Conservation (phyloP, 2,888 invertebrate species). For the Spisula solida region DNA sequence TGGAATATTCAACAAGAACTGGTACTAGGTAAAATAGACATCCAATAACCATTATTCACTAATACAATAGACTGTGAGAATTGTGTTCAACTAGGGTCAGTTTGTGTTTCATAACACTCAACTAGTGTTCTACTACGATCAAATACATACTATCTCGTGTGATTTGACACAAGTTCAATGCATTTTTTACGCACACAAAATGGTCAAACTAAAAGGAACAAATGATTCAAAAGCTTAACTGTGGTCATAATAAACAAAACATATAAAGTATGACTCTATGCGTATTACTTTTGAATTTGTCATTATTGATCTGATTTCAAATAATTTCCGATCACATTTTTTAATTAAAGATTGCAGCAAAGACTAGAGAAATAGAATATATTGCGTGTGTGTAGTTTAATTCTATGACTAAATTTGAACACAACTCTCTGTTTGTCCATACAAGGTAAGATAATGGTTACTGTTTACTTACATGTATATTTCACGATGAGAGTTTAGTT, state of each 20-base stretch:
- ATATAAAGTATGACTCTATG: neutral
- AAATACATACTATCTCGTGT: neutral
- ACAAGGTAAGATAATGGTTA: conserved; percentile 3
- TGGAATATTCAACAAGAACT: conserved; percentile 46
- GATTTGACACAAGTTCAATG: too few relatives aligned
- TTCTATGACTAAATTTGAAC: neutral
- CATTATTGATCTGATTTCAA: neutral
- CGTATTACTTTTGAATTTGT: neutral
- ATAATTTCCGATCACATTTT: neutral
- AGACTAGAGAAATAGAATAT: neutral
- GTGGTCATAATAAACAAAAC: neutral
- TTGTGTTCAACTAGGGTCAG: neutral
- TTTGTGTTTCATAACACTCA: too few relatives aligned
- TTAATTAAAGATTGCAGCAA: neutral
- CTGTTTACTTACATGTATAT: conserved; percentile 63
- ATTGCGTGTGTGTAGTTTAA: neutral
- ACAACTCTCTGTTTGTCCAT: neutral
- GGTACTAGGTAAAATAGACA: conserved; percentile 26
- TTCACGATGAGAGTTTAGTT: conserved; percentile 50
- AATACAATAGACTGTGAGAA: neutral
- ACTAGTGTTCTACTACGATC: neutral
- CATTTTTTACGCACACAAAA: too few relatives aligned
- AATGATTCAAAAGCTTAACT: neutral
- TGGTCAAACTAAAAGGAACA: too few relatives aligned
- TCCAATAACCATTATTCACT: conserved; percentile 19